Evolutionary conservation across 2,113 vertebrate species (phyloP), one percentile per base, ranked within the genome.

Genomic region (Pteruthius melanotis): DNA sequence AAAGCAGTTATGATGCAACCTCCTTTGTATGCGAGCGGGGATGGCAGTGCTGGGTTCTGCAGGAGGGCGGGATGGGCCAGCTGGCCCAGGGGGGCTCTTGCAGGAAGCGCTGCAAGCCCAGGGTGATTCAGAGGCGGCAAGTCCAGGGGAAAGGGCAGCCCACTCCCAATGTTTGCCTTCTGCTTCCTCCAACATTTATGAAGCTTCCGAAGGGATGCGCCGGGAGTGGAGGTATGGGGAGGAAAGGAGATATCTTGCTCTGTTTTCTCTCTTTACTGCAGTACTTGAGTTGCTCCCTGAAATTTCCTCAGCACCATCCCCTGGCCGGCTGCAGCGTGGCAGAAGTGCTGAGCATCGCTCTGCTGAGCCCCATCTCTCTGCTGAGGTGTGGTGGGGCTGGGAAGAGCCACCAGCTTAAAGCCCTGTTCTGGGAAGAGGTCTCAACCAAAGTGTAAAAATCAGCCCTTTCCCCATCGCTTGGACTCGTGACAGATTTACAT

Each of bases 1-100:
- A 92, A 95, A 95, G 92, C 79, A 90, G 90, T 93, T 93, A 92
- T 93, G 94, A 95, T 90, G 93, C 90, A 95, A 97, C 33, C 65
- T 68, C 87, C 72, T 91, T 85, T 92, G 93, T 85, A 35, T n/a
- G 26, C 0, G 3, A 78, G 90, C 3, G 3, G 45, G 56, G 82
- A 86, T 33, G 57, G 77, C 30, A 75, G 26, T 4, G 63, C 49
- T 0, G 5, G 93, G 26, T 88, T 16, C 90, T 93, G 79, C 76
- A 45, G 82, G 44, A 86, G 69, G 75, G 79, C 0, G 7, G 82
- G 83, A 87, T 37, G 64, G 59, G 81, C 53, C 0, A 2, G 17
- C 63, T 84, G 90, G 64, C 59, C 83, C 44, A n/a, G 59, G 60
- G 68, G 68, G 63, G 37, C 49, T 24, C 77, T 56, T 81, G 39